A percentile compares a stretch with the other conserved stretches of the same genome.
Conservation (phyloP, 2,113 vertebrate genomes). For the Coturnix japonica region DNA sequence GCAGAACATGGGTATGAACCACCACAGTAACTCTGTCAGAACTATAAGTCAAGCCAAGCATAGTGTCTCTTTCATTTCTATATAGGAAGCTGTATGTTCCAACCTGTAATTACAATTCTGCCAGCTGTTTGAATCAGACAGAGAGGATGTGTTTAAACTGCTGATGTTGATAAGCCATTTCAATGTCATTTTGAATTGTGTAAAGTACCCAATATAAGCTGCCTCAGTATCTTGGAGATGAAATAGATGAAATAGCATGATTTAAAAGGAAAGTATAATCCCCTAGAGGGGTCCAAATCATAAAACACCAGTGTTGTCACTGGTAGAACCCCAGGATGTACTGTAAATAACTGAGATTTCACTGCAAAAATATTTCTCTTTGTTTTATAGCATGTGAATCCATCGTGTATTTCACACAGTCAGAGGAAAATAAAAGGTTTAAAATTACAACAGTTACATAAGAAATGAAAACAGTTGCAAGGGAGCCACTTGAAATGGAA, state of each 20-base stretch:
- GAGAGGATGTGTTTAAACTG: constrained; percentile 34
- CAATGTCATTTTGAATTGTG: constrained; percentile 15
- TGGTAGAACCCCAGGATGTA: not conserved
- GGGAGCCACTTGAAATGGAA: not conserved
- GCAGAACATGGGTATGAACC: not conserved
- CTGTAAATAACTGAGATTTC: constrained; percentile 13
- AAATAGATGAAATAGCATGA: constrained; percentile 24
- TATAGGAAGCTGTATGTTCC: not conserved
- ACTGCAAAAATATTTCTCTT: not conserved
- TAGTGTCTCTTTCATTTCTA: not conserved
- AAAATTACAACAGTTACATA: not conserved
- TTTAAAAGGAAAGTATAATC: constrained; percentile 30
- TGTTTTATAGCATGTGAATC: not conserved
- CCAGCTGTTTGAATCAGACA: not conserved
- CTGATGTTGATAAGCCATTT: constrained; percentile 32
- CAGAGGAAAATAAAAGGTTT: not conserved
- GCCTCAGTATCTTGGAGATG: not conserved
- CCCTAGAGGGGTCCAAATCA: not conserved
- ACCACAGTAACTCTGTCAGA: not conserved
- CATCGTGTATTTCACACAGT: not conserved
- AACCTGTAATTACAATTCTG: constrained; percentile 19
- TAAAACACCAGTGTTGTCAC: constrained; percentile 25
- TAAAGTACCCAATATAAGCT: constrained; percentile 13
- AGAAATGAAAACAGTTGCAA: not conserved
- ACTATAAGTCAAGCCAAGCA: not conserved